phyloP scores from a whole-genome alignment of 2,888 invertebrate genomes.

The Pseudanteris insignis region DNA sequence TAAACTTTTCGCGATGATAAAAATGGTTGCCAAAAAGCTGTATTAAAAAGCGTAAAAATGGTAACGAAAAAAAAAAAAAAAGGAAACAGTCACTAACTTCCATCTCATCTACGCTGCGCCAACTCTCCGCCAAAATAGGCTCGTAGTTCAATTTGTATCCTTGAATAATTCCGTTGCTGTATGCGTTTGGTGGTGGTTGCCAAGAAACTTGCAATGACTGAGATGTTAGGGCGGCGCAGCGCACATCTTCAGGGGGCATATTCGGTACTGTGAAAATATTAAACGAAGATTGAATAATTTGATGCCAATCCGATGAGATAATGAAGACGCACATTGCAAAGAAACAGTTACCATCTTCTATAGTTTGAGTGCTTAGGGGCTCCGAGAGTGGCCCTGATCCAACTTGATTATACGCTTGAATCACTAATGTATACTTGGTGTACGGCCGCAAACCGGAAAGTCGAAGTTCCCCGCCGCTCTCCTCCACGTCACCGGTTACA shows the following conservation, averaged over 20 bases:
- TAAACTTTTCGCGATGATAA: constrained; percentile 8
- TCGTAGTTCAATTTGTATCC: constrained; percentile 79
- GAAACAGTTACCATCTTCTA: constrained; percentile 75
- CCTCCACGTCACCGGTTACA: constrained; percentile 76
- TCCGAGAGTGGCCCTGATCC: constrained; percentile 79
- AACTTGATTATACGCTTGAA: constrained; percentile 79
- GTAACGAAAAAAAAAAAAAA: too few relatives aligned
- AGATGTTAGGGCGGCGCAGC: constrained; percentile 78
- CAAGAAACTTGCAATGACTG: constrained; percentile 82
- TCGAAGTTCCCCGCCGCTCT: constrained; percentile 73
- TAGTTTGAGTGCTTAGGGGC: constrained; percentile 74
- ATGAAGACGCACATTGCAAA: constrained; percentile 14
- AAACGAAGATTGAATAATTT: constrained; percentile 27
- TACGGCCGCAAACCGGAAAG: constrained; percentile 74
- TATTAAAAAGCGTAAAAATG: constrained; percentile 2
- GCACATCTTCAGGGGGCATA: constrained; percentile 79
- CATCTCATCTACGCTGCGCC: constrained; percentile 64
- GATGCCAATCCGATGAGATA: constrained; percentile 11
- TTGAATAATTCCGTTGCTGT: constrained; percentile 80
- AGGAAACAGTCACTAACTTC: constrained; percentile 52
- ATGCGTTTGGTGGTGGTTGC: constrained; percentile 79
- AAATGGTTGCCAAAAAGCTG: constrained; percentile 16
- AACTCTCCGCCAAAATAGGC: constrained; percentile 72
- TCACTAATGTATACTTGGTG: constrained; percentile 75
- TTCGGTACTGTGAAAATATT: constrained; percentile 73